phyloP scores from a whole-genome alignment of 1,140 invertebrate genomes.

The Apis florea region DNA sequence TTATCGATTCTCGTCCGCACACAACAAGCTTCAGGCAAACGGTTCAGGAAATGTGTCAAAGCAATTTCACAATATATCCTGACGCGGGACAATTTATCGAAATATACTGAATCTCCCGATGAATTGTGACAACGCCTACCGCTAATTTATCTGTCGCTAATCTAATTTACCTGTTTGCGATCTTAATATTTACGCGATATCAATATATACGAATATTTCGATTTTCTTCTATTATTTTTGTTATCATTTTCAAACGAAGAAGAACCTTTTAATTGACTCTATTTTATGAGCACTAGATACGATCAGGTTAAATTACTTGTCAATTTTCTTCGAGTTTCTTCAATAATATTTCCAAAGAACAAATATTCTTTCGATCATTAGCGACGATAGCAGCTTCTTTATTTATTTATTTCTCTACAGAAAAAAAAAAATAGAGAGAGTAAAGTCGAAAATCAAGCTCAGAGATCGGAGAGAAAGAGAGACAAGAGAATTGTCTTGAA shows the following conservation, averaged over 20 bases:
- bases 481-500: too few relatives aligned
- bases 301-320: too few relatives aligned
- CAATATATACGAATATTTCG: too few relatives aligned
- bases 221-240: too few relatives aligned
- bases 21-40: constrained; percentile 9
- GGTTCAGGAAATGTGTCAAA: constrained; percentile 44
- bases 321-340: background rate
- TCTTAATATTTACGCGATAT: too few relatives aligned
- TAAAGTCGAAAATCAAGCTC: background rate
- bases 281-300: too few relatives aligned
- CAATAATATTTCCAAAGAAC: background rate
- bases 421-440: background rate
- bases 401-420: background rate
- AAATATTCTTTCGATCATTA: background rate
- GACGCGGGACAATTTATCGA: constrained; percentile 39
- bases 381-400: background rate
- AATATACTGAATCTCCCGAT: constrained; percentile 3
- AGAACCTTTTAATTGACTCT: too few relatives aligned
- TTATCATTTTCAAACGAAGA: too few relatives aligned
- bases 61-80: constrained; percentile 40
- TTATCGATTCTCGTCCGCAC: constrained; percentile 27
- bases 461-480: background rate
- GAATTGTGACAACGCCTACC: constrained; percentile 24
- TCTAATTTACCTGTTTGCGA: constrained; percentile 2
- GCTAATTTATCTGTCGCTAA: constrained; percentile 30